Evolutionary conservation across 30 jellyfish, hydroid and myxozoan species (phyloP).

Genomic region (Mastigias papua): DNA sequence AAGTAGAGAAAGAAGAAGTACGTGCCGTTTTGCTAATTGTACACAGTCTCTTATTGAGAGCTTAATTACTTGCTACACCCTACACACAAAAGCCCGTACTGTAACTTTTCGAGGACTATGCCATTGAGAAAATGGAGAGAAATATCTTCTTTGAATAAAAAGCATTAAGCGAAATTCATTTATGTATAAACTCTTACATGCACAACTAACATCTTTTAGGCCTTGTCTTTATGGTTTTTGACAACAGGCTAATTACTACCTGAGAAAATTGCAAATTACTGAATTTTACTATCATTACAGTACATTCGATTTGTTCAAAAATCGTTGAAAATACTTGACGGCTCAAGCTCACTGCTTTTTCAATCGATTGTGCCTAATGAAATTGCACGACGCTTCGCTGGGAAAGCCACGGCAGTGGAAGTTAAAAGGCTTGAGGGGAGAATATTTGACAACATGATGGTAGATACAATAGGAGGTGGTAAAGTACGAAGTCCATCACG

Average conservation of each 20-base stretch:
- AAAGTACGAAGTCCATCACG: conserved; percentile 18
- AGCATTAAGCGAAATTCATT: too few species aligned
- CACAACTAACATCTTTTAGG: too few species aligned
- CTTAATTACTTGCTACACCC: too few species aligned
- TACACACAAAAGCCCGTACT: too few species aligned
- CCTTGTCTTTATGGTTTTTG: too few species aligned
- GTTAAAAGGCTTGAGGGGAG: conserved; percentile 14
- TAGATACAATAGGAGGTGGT: conserved; percentile 32
- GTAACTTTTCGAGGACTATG: too few species aligned
- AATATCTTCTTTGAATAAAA: too few species aligned
- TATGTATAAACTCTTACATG: too few species aligned
- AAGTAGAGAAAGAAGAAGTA: neutral
- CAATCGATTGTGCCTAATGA: conserved; percentile 49
- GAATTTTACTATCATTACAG: neutral
- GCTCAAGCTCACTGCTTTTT: neutral
- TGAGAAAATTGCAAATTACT: neutral
- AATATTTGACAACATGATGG: neutral
- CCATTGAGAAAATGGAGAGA: too few species aligned
- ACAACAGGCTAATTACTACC: neutral
- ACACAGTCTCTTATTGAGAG: neutral
- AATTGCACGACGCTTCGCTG: conserved; percentile 23
- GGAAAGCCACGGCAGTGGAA: conserved; percentile 40
- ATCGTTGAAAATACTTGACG: conserved; percentile 12
- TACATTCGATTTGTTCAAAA: conserved; percentile 2
- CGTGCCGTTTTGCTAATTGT: neutral